Evolutionary conservation across 1,140 invertebrate genomes (phyloP).

Genomic region (Bathynomus jamesi): DNA sequence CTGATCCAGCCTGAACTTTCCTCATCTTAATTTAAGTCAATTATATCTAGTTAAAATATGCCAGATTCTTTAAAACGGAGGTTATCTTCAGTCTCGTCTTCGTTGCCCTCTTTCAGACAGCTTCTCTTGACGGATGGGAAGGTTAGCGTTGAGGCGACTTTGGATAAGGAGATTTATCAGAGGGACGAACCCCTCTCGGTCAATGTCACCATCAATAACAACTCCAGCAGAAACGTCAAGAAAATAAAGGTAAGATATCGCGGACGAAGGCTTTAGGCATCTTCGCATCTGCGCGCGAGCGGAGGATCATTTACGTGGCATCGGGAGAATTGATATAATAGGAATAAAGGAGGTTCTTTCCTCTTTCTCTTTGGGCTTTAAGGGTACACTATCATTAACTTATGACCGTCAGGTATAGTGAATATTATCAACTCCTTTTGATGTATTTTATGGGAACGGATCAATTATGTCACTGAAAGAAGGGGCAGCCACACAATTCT

Average conservation of each 20-base stretch:
- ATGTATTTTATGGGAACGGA: too few species aligned
- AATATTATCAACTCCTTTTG: too few species aligned
- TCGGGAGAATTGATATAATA: neutral
- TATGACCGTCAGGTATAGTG: too few species aligned
- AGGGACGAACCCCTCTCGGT: conserved; percentile 89
- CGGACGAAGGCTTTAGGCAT: neutral
- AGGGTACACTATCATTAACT: too few species aligned
- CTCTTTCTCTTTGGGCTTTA: neutral
- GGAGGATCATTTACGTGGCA: neutral
- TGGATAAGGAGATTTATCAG: conserved; percentile 94
- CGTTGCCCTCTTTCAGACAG: conserved; percentile 82
- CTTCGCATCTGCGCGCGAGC: neutral
- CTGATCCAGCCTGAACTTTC: too few species aligned
- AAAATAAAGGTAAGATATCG: conserved; percentile 71
- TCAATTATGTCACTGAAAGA: too few species aligned
- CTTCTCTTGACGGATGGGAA: conserved; percentile 80
- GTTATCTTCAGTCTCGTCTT: too few species aligned
- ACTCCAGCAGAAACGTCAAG: conserved; percentile 98
- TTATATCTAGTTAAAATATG: too few species aligned
- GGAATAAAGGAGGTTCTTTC: neutral
- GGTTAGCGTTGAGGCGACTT: conserved; percentile 87
- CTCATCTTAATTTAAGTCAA: too few species aligned
- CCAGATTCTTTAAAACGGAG: too few species aligned
- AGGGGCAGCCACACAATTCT: too few species aligned
- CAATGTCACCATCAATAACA: conserved; percentile 91